These are phyloP conservation scores for Caenorhabditis becei DNA, from an alignment of 2,888 invertebrate species.

Conservation along the genomic window DNA sequence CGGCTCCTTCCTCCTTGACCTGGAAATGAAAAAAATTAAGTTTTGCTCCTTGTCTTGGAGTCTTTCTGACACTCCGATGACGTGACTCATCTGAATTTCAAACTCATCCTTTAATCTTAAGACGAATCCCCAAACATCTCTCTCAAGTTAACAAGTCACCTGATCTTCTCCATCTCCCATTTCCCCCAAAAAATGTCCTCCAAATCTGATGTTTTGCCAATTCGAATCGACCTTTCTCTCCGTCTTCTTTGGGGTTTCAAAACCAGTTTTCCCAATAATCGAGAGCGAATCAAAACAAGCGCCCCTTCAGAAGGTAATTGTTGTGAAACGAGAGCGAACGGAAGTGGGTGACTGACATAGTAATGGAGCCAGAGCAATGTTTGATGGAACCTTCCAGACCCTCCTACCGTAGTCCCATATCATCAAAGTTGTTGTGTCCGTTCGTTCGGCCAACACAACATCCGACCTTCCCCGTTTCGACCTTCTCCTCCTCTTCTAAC, in stretches of 20 bases:
- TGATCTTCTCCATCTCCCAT: neutral
- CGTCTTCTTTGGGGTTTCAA: slow-evolving; percentile 7
- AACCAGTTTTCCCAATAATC: slow-evolving; percentile 12
- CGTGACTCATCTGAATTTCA: too few relatives aligned
- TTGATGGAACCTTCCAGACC: neutral
- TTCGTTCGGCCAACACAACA: slow-evolving; percentile 3
- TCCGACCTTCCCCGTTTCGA: slow-evolving; percentile 32
- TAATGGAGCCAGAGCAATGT: neutral
- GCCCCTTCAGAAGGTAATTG: neutral
- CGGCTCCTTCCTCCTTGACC: slow-evolving; percentile 67
- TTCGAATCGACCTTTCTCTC: neutral
- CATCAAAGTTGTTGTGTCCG: slow-evolving; percentile 2
- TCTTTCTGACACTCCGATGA: too few relatives aligned
- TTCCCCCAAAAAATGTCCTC: slow-evolving; percentile 10
- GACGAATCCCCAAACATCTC: neutral
- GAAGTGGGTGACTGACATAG: neutral
- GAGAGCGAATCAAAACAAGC: slow-evolving; percentile 25
- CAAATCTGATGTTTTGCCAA: slow-evolving; percentile 1
- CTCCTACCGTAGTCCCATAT: too few relatives aligned
- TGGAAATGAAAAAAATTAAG: slow-evolving; percentile 46
- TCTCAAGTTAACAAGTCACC: slow-evolving; percentile 4
- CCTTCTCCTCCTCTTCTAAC: slow-evolving; percentile 14
- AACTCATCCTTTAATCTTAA: too few relatives aligned
- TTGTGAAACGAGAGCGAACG: neutral
- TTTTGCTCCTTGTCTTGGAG: neutral